phyloP scores from a whole-genome alignment of 2,888 invertebrate species.

The Dynastes hyllus region DNA sequence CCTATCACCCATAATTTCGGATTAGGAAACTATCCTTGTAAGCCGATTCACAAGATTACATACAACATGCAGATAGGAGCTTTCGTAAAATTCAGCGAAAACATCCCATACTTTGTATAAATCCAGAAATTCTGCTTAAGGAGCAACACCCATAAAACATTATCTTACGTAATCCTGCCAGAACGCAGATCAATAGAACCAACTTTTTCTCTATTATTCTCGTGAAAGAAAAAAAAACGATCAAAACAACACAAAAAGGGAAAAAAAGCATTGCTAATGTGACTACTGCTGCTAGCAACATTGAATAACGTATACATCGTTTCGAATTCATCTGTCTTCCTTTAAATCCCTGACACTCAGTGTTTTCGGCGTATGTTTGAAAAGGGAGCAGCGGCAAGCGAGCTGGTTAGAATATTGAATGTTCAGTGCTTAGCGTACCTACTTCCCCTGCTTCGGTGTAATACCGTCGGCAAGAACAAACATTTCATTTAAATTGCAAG shows the following conservation, averaged over 20 bases:
- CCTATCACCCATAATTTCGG: too few relatives aligned
- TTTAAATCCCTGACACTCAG: slow-evolving; percentile 26
- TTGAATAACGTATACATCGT: slow-evolving; percentile 19
- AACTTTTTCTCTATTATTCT: background rate
- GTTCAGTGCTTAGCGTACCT: slow-evolving; percentile 22
- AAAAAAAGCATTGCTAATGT: slow-evolving; percentile 6
- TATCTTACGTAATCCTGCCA: too few relatives aligned
- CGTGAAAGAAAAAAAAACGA: background rate
- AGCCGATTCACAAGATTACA: too few relatives aligned
- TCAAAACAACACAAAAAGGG: background rate
- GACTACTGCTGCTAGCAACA: slow-evolving; percentile 13
- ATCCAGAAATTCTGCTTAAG: too few relatives aligned
- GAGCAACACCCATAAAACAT: too few relatives aligned
- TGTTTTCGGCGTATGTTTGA: background rate
- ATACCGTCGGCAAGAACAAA: slow-evolving; percentile 53
- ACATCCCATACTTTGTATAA: too few relatives aligned
- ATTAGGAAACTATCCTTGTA: too few relatives aligned
- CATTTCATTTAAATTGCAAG: slow-evolving; percentile 58
- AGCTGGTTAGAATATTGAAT: slow-evolving; percentile 53
- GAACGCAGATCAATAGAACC: background rate
- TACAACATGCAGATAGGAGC: too few relatives aligned
- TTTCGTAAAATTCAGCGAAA: too few relatives aligned
- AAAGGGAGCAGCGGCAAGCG: background rate
- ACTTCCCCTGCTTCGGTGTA: slow-evolving; percentile 50
- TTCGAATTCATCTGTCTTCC: slow-evolving; percentile 38